A percentile compares a stretch with the other conserved stretches of the same genome.
Conservation (phyloP, 2,113 vertebrate genomes). For the Mungos mungo region DNA sequence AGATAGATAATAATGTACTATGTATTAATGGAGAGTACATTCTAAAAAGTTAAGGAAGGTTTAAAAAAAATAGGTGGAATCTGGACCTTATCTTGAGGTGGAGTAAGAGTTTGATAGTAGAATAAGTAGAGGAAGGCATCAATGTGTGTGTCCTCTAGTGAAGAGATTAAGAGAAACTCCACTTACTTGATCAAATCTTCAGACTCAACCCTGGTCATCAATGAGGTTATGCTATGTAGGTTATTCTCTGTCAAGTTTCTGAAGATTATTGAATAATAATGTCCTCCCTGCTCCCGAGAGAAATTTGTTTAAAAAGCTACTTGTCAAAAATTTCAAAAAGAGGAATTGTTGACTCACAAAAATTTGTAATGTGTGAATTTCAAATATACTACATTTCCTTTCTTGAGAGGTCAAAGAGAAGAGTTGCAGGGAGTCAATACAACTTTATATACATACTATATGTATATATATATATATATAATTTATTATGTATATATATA, state of each 20-base stretch:
- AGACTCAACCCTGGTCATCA: background rate
- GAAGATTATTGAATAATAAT: background rate
- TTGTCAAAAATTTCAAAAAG: background rate
- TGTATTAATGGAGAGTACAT: background rate
- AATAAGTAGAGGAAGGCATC: background rate
- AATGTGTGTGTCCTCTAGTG: background rate
- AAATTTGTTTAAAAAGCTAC: background rate
- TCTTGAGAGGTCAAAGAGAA: background rate
- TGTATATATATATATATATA: background rate
- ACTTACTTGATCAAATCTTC: background rate
- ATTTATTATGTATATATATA: too few relatives aligned
- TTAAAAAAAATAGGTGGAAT: background rate
- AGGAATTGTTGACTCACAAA: background rate
- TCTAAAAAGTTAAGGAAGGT: background rate
- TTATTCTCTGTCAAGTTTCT: background rate
- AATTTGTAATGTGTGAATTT: conserved; percentile 1
- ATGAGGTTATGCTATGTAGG: background rate
- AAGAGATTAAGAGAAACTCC: background rate
- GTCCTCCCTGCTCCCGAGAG: background rate
- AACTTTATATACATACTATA: background rate
- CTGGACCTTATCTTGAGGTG: background rate
- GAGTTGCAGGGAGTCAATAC: background rate
- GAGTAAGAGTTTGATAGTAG: background rate
- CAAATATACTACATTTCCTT: background rate
- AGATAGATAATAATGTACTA: background rate